Evolutionary conservation across 2,797 vertebrate genomes (phyloP).

Genomic region (Fistularia tabacaria): DNA sequence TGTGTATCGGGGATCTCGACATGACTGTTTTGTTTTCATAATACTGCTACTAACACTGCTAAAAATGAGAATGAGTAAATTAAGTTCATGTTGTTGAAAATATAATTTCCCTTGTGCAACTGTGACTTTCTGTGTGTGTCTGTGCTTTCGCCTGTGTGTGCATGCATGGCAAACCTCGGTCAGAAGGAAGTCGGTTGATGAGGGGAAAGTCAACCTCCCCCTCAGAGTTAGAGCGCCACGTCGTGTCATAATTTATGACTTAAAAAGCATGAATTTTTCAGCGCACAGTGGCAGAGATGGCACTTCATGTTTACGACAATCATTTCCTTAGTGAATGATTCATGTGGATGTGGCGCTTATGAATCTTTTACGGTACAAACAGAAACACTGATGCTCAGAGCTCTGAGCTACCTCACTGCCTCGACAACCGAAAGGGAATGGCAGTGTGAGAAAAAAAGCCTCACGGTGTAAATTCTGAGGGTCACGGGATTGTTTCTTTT

Average conservation of each 20-base stretch:
- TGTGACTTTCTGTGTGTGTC: neutral
- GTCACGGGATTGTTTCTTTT: too few relatives aligned
- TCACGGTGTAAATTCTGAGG: too few relatives aligned
- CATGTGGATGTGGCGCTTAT: constrained; percentile 66
- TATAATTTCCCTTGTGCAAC: too few relatives aligned
- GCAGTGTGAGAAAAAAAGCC: too few relatives aligned
- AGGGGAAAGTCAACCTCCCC: constrained; percentile 31
- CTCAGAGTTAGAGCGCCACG: constrained; percentile 43
- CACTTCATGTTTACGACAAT: constrained; percentile 76
- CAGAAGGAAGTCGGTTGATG: constrained; percentile 31
- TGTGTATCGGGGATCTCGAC: too few relatives aligned
- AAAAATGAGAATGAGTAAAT: too few relatives aligned
- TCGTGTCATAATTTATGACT: constrained; percentile 76
- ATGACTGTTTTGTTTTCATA: too few relatives aligned
- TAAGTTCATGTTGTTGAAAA: too few relatives aligned
- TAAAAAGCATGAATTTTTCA: constrained; percentile 77
- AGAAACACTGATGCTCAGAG: constrained; percentile 63
- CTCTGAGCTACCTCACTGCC: constrained; percentile 19
- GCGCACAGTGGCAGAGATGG: constrained; percentile 66
- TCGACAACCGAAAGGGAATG: too few relatives aligned
- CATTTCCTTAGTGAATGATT: constrained; percentile 77
- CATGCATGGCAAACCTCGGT: neutral
- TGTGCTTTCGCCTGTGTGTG: neutral
- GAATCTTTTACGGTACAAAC: constrained; percentile 77
- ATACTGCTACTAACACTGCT: too few relatives aligned